These are phyloP conservation scores for Coelopa pilipes DNA, from an alignment of 2,888 invertebrate genomes.

Conservation along the genomic window DNA sequence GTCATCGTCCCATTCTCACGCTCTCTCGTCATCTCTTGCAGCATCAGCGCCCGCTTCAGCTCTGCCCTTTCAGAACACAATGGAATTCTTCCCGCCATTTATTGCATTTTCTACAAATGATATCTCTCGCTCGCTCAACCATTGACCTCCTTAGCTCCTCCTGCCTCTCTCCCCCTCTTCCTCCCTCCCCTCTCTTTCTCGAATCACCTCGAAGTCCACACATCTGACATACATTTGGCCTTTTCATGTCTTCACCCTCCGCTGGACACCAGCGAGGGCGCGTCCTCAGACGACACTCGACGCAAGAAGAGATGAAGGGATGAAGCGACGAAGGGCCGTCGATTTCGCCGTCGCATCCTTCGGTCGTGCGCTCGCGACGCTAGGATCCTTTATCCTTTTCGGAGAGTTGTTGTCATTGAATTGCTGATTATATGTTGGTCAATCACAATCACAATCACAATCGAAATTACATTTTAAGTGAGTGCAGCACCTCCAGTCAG, in stretches of 20 bases:
- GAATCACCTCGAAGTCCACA: neutral
- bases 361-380: neutral
- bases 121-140: too few species aligned
- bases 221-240: neutral
- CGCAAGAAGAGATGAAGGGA: neutral
- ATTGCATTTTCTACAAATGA: too few species aligned
- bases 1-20: too few species aligned
- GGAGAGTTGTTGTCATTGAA: constrained; percentile 25
- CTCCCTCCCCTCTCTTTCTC: neutral
- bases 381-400: too few species aligned
- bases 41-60: too few species aligned
- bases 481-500: neutral
- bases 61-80: too few species aligned
- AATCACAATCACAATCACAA: constrained; percentile 33
- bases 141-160: neutral
- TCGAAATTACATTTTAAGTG: constrained; percentile 31
- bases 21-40: too few species aligned
- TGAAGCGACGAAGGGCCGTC: neutral
- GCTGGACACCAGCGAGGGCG: constrained; percentile 24
- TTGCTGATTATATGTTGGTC: constrained; percentile 35
- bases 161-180: neutral
- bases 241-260: constrained; percentile 23
- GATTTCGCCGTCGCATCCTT: neutral
- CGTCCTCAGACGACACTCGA: neutral
- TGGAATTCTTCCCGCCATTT: too few species aligned